These are phyloP conservation scores for Micrasema minimum DNA, from an alignment of 1,140 invertebrate genomes.

Conservation along the genomic window DNA sequence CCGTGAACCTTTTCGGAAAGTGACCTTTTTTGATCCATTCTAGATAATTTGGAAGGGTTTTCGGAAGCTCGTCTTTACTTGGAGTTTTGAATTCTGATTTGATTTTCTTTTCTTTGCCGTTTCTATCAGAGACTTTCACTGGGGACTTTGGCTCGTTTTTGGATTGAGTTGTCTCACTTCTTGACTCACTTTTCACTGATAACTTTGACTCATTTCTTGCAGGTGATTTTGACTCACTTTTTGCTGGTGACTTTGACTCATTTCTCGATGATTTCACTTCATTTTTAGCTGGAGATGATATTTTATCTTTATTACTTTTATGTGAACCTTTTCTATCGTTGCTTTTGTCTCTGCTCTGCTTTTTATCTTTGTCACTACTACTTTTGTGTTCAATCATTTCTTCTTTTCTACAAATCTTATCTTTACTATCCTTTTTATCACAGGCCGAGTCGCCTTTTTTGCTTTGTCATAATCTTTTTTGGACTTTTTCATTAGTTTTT, in stretches of 20 bases:
- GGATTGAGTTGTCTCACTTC: too few species aligned
- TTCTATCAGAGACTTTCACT: constrained; percentile 10
- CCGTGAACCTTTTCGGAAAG: constrained; percentile 55
- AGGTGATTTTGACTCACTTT: too few species aligned
- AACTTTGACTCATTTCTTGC: too few species aligned
- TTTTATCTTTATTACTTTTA: neutral
- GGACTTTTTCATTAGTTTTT: neutral
- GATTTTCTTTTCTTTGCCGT: neutral
- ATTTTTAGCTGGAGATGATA: too few species aligned
- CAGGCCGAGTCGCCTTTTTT: too few species aligned
- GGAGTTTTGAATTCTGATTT: constrained; percentile 41
- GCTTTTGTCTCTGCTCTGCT: constrained; percentile 39
- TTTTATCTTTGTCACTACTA: constrained; percentile 4
- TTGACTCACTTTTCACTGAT: too few species aligned
- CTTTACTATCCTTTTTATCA: too few species aligned
- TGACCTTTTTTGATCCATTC: constrained; percentile 47
- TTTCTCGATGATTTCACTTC: too few species aligned
- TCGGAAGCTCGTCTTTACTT: constrained; percentile 20
- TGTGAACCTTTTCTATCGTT: constrained; percentile 27
- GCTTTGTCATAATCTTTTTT: neutral
- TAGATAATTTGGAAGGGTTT: constrained; percentile 24
- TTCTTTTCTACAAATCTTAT: neutral
- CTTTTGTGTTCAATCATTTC: constrained; percentile 4
- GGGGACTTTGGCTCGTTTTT: too few species aligned
- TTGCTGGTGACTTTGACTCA: too few species aligned